phyloP scores from a whole-genome alignment of 2,797 vertebrate species.

The Propithecus perrieri region DNA sequence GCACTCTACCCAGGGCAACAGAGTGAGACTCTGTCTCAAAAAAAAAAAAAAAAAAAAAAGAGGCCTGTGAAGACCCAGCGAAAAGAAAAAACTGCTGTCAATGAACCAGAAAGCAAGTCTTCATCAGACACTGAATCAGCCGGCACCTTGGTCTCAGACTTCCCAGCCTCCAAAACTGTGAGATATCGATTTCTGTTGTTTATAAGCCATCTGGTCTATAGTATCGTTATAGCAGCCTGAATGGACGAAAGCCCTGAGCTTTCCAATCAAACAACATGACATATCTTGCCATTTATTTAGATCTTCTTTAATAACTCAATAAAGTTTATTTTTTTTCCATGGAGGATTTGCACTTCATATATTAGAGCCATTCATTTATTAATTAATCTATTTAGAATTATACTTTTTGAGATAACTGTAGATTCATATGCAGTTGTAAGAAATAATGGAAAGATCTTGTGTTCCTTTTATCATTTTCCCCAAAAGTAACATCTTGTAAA shows the following conservation, averaged over 20 bases:
- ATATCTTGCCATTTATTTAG: background rate
- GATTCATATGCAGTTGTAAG: too few species aligned
- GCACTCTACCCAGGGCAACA: too few species aligned
- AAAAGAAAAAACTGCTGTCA: background rate
- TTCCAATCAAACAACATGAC: background rate
- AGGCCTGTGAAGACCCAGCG: too few species aligned
- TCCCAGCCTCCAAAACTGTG: background rate
- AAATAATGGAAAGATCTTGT: too few species aligned
- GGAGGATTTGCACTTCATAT: background rate
- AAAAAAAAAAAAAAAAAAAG: too few species aligned
- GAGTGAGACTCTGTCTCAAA: too few species aligned
- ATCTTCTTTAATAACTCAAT: background rate
- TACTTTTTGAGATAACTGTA: too few species aligned
- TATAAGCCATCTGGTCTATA: background rate
- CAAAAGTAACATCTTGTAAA: too few species aligned
- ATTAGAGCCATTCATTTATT: background rate
- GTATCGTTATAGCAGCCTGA: background rate
- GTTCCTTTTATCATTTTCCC: too few species aligned
- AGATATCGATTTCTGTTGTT: background rate
- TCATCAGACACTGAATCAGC: background rate
- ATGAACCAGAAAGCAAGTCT: background rate
- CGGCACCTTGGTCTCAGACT: background rate
- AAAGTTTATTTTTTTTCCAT: background rate
- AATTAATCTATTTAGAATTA: constrained; percentile 6
- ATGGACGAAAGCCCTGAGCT: background rate